phyloP scores from a whole-genome alignment of 2,113 vertebrate species.

The Rhea pennata region DNA sequence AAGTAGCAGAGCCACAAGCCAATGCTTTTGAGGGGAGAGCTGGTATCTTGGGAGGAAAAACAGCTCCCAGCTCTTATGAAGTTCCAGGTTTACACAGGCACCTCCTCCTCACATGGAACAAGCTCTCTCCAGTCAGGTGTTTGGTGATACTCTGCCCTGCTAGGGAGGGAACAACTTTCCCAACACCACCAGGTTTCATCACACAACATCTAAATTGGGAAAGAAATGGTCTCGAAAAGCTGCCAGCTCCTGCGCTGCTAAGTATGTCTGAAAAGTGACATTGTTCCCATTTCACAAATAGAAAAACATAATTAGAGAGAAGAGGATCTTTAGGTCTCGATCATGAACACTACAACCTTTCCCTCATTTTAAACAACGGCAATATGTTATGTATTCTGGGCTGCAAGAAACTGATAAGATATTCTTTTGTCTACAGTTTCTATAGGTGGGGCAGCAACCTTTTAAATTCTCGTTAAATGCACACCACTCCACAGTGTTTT shows the following conservation, averaged over 20 bases:
- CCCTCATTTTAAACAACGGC: slow-evolving; percentile 4
- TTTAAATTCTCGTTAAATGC: not conserved
- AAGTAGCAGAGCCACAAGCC: not conserved
- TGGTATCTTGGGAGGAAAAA: not conserved
- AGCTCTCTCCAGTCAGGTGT: not conserved
- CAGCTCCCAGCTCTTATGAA: not conserved
- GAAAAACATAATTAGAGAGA: not conserved
- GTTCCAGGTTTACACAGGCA: not conserved
- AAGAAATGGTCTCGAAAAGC: not conserved
- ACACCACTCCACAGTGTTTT: not conserved
- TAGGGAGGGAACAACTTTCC: not conserved
- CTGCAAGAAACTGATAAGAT: not conserved
- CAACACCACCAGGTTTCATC: not conserved
- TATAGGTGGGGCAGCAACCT: not conserved
- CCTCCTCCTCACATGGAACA: not conserved
- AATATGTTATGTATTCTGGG: not conserved
- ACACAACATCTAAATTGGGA: not conserved
- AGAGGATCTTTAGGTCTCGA: not conserved
- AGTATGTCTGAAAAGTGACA: not conserved
- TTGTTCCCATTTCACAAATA: not conserved
- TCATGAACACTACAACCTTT: not conserved
- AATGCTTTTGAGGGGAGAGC: not conserved
- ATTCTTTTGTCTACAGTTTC: not conserved
- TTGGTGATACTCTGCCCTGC: not conserved
- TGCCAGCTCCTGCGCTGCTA: not conserved